These are phyloP conservation scores for Marasmarcha lunaedactyla DNA, from an alignment of 2,888 invertebrate genomes.

Conservation along the genomic window DNA sequence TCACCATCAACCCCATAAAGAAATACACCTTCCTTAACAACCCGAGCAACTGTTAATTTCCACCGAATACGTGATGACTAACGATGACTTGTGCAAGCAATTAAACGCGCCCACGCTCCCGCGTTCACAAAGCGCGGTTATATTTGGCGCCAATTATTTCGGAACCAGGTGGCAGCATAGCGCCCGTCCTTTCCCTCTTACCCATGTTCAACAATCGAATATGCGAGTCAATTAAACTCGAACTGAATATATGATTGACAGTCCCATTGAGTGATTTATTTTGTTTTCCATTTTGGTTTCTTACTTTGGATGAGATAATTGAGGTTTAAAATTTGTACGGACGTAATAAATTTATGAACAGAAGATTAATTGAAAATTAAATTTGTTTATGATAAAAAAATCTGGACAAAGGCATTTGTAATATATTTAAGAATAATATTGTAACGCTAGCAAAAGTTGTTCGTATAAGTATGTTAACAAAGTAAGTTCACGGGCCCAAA, in stretches of 20 bases:
- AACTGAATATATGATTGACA: not conserved
- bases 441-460: too few species aligned
- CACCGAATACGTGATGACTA: not conserved
- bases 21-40: too few species aligned
- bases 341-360: too few species aligned
- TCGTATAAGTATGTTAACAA: too few species aligned
- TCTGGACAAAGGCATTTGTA: not conserved
- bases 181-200: constrained; percentile 1
- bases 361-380: too few species aligned
- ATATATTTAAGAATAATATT: too few species aligned
- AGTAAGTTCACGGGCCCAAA: constrained; percentile 21
- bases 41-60: not conserved
- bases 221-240: not conserved
- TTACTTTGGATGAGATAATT: too few species aligned
- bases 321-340: too few species aligned
- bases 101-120: not conserved
- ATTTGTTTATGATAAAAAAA: too few species aligned
- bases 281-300: too few species aligned
- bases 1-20: too few species aligned
- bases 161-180: constrained; percentile 32
- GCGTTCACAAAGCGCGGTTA: constrained; percentile 19
- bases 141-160: constrained; percentile 35
- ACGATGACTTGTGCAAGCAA: not conserved
- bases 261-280: not conserved
- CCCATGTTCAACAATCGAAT: not conserved